Base-by-base conservation (phyloP, 2,888 invertebrate genomes). In the Lucinisca nassula region DNA sequence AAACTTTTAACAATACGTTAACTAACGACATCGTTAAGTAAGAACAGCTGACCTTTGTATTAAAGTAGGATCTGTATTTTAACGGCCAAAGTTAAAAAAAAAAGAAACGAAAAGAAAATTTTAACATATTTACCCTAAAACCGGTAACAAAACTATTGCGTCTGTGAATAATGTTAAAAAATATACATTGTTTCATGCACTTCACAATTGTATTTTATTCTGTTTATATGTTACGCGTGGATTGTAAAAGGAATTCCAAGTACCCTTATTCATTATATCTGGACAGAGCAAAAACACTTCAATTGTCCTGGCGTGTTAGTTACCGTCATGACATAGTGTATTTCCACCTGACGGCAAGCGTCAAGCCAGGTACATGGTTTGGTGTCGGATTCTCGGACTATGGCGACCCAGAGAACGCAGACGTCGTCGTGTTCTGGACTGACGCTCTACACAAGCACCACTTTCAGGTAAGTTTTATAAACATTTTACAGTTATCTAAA, bases 371-470 rank as follows among this genome's bases (percentile, higher is more conserved):
- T 12, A 51, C 70, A 2, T 92, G 93, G 92, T 90, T 95, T 37
- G 93, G 91, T 3, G 84, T 94, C 0, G 95, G 95, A 0, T 95
- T 95, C 80, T 95, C 95, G 10, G 92, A 94, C 82, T 93, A 94
- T 83, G 95, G 94, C 0, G 92, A 93, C 8, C 61, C 87, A 4
- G 82, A 72, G 0, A 74, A 90, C 30, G 94, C 95, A 2, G 96
- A 96, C 87, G 79, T 95, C 4, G 93, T 92, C 3, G 84, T 95
- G 0, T 92, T 93, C 81, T 95, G 95, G 95, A 93, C 92, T 6
- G 93, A 94, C 61, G 14, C 58, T 6, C 74, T 74, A 6, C 92
- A 92, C 1, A 85, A 87, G 37, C 93, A 94, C 58, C 86, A 90
- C 73, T 86, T 89, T 40, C 91, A 93, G 92, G 91, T 92, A 79